phyloP scores from a whole-genome alignment of 1,140 invertebrate genomes.

The Oryctes rhinoceros region DNA sequence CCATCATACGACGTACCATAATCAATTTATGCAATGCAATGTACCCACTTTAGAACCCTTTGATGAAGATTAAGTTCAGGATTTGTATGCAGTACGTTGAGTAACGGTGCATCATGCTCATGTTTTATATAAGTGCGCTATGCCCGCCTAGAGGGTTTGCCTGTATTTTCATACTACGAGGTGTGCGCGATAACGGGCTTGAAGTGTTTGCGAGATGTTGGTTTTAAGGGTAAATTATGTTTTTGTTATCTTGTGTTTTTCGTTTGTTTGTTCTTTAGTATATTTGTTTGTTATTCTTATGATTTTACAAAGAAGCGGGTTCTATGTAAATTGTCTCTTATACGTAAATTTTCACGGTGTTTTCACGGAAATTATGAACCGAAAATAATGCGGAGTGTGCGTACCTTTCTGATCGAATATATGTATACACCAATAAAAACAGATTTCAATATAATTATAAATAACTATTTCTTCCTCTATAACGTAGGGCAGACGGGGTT shows the following conservation, averaged over 20 bases:
- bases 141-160: neutral
- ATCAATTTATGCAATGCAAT: constrained; percentile 38
- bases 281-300: neutral
- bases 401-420: too few species aligned
- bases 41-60: constrained; percentile 13
- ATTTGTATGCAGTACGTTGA: constrained; percentile 2
- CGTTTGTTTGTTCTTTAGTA: neutral
- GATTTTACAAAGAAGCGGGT: neutral
- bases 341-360: too few species aligned
- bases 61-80: constrained; percentile 26
- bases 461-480: too few species aligned
- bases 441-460: too few species aligned
- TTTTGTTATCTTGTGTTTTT: constrained; percentile 24
- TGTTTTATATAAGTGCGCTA: neutral
- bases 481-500: too few species aligned
- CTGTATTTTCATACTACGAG: constrained; percentile 8
- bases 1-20: constrained; percentile 31
- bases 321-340: neutral
- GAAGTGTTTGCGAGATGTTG: neutral
- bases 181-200: constrained; percentile 7
- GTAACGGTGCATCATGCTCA: constrained; percentile 22
- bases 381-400: too few species aligned
- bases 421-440: too few species aligned
- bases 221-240: constrained; percentile 29
- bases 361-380: too few species aligned